Evolutionary conservation across 2,113 vertebrate genomes (phyloP).

Genomic region (Platichthys flesus): DNA sequence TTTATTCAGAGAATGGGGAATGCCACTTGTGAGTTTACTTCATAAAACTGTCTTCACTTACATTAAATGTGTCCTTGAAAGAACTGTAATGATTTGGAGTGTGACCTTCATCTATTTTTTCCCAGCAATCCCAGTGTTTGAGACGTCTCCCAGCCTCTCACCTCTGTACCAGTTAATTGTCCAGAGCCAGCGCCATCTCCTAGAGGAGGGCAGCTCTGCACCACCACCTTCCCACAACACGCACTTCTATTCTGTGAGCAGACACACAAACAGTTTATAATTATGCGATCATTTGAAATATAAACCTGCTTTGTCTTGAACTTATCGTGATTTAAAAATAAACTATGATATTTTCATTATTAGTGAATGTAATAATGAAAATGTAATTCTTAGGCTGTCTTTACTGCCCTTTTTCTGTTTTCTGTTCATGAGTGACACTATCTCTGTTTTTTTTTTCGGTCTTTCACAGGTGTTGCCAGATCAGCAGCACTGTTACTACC

Average conservation of each 20-base stretch:
- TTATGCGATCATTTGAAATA: background rate
- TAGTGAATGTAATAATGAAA: no score
- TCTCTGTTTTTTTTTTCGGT: background rate
- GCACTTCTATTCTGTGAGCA: conserved; percentile 95
- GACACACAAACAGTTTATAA: background rate
- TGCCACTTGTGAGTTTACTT: conserved; percentile 86
- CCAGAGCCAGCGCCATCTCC: conserved; percentile 88
- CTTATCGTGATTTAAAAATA: no score
- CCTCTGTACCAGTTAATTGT: conserved; percentile 93
- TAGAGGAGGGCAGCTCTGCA: conserved; percentile 83
- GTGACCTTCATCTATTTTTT: background rate
- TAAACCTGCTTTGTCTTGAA: no score
- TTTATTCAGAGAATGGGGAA: conserved; percentile 93
- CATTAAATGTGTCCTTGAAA: background rate
- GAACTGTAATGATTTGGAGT: background rate
- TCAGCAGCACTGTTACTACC: conserved; percentile 98
- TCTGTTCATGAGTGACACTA: background rate
- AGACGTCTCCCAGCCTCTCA: conserved; percentile 84
- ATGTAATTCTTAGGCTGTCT: no score
- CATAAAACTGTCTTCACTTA: background rate
- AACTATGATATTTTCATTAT: no score
- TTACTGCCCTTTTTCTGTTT: no score
- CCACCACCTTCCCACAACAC: conserved; percentile 86
- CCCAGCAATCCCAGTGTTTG: conserved; percentile 92
- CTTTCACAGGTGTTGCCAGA: conserved; percentile 91